phyloP scores from a whole-genome alignment of 2,113 vertebrate genomes.

The Acanthisitta chloris region DNA sequence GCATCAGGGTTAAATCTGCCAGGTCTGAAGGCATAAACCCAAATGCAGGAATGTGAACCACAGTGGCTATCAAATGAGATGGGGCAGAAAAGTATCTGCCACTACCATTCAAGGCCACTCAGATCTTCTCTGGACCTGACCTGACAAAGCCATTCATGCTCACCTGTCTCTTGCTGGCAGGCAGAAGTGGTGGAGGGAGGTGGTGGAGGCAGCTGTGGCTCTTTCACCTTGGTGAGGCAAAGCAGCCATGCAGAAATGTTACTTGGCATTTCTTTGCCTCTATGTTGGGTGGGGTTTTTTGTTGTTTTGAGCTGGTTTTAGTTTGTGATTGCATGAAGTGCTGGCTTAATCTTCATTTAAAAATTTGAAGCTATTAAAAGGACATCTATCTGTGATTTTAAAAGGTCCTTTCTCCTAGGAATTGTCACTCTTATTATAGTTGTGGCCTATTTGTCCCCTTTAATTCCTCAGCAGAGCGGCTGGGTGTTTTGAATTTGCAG shows the following conservation, averaged over 20 bases:
- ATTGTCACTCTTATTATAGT: background rate
- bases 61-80: background rate
- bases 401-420: background rate
- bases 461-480: background rate
- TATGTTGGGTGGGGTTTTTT: too few relatives aligned
- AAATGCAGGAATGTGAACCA: background rate
- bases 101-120: rapidly evolving
- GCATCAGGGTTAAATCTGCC: rapidly evolving
- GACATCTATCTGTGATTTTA: background rate
- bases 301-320: background rate
- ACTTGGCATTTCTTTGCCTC: background rate
- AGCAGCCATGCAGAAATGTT: background rate
- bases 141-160: rapidly evolving
- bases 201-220: background rate
- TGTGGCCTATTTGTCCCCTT: background rate
- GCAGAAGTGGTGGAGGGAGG: background rate
- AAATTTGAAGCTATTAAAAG: background rate
- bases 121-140: rapidly evolving
- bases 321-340: background rate
- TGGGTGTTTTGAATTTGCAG: background rate
- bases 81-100: background rate
- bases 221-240: rapidly evolving
- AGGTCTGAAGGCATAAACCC: background rate
- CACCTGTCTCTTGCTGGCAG: rapidly evolving
- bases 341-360: background rate